Conservation (phyloP, 37 sponge, comb jelly and placozoan species). For the Tethya wilhelma region DNA sequence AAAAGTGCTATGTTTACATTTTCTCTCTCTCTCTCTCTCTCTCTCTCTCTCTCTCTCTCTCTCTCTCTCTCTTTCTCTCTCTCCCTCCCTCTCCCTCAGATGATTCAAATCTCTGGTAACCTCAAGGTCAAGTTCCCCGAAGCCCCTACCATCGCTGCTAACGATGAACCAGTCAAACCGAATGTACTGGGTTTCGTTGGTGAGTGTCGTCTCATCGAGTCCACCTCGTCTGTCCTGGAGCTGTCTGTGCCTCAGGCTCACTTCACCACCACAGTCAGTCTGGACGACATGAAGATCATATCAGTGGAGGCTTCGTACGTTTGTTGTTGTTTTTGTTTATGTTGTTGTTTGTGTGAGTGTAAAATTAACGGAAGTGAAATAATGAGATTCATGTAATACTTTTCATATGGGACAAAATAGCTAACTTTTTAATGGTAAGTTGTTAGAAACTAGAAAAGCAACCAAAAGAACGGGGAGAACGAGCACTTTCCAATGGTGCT, state of each 20-base stretch:
- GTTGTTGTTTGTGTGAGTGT: too few species aligned
- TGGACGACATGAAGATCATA: conserved; percentile 56
- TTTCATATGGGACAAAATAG: too few species aligned
- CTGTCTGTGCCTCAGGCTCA: conserved; percentile 40
- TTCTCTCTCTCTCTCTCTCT: conserved; percentile 11
- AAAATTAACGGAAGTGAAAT: too few species aligned
- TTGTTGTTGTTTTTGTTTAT: background rate
- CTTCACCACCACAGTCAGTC: conserved; percentile 58
- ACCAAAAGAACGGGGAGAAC: too few species aligned
- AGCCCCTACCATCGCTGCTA: background rate
- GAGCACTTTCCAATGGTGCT: too few species aligned
- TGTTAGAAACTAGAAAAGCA: too few species aligned
- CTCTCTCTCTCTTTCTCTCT: conserved; percentile 20
- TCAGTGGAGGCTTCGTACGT: conserved; percentile 53
- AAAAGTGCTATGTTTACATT: too few species aligned
- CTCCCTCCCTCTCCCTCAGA: conserved; percentile 32
- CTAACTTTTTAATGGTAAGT: too few species aligned
- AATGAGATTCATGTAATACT: too few species aligned
- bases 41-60: conserved; percentile 8
- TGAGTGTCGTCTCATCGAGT: conserved; percentile 67
- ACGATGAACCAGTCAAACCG: conserved; percentile 13
- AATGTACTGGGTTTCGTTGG: conserved; percentile 61
- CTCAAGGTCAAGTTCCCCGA: conserved; percentile 19
- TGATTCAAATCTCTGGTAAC: conserved; percentile 55
- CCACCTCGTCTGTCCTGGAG: conserved; percentile 56